phyloP scores from a whole-genome alignment of 2,113 vertebrate species.

The Bettongia penicillata region DNA sequence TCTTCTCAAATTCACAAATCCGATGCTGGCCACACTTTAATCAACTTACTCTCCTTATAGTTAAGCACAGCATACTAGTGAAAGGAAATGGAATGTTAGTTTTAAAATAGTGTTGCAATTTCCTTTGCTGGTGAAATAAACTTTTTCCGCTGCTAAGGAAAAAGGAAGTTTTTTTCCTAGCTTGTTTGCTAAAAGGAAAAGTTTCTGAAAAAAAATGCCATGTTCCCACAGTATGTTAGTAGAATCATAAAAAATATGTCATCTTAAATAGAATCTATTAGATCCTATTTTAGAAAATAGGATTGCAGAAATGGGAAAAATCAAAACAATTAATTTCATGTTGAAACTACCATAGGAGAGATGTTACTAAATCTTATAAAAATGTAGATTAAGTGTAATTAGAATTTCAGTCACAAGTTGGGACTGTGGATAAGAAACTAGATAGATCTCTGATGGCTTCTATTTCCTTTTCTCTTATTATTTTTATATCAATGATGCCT shows the following conservation, averaged over 20 bases:
- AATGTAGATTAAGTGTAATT: constrained; percentile 19
- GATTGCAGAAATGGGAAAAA: neutral
- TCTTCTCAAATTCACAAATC: neutral
- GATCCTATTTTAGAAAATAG: constrained; percentile 25
- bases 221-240: constrained; percentile 33
- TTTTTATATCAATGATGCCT: neutral
- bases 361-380: constrained; percentile 15
- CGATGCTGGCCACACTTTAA: neutral
- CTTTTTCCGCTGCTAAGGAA: constrained; percentile 29
- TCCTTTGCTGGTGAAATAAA: neutral
- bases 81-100: neutral
- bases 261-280: neutral
- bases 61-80: neutral
- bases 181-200: constrained; percentile 49
- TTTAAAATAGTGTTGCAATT: constrained; percentile 46
- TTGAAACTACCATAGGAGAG: constrained; percentile 3
- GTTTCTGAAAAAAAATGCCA: constrained; percentile 44
- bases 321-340: neutral
- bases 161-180: constrained; percentile 21
- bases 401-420: neutral
- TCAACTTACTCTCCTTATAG: constrained; percentile 6
- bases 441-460: neutral
- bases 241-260: constrained; percentile 22
- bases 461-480: neutral
- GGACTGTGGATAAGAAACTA: neutral